Evolutionary conservation across 2,797 vertebrate species (phyloP).

Genomic region (Enteromius radiatus): DNA sequence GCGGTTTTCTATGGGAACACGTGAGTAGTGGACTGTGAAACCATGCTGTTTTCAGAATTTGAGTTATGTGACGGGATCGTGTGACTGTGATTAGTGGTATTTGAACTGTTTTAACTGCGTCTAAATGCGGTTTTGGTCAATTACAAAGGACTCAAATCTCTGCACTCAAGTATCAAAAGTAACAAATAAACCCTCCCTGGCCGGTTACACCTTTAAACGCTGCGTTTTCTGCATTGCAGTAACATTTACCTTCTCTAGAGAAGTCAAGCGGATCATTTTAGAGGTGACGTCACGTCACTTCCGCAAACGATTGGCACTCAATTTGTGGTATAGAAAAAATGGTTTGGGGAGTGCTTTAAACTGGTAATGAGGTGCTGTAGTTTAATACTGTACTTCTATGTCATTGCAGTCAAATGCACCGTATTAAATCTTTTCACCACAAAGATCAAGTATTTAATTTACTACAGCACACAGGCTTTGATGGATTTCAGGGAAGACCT

Average conservation of each 20-base stretch:
- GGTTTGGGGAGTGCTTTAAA: conserved; percentile 48
- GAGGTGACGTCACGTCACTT: conserved; percentile 72
- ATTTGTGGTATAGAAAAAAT: conserved; percentile 61
- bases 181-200: conserved; percentile 68
- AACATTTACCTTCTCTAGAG: conserved; percentile 84
- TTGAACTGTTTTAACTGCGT: conserved; percentile 32
- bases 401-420: conserved; percentile 13
- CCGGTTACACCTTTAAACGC: conserved; percentile 76
- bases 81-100: conserved; percentile 46
- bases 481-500: conserved; percentile 5
- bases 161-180: conserved; percentile 78
- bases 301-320: conserved; percentile 74
- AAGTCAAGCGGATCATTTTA: conserved; percentile 79
- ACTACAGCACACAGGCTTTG: conserved; percentile 3
- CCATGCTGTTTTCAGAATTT: conserved; percentile 51
- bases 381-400: conserved; percentile 41
- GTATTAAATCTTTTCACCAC: neutral
- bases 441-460: conserved; percentile 1
- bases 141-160: conserved; percentile 58
- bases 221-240: conserved; percentile 86
- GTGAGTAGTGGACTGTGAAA: conserved; percentile 36
- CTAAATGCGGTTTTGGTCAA: conserved; percentile 66
- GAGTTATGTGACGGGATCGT: conserved; percentile 28
- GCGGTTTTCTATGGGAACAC: conserved; percentile 31
- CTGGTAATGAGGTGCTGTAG: conserved; percentile 61